phyloP scores from a whole-genome alignment of 1,140 invertebrate species.

The Branchinecta lynchi region DNA sequence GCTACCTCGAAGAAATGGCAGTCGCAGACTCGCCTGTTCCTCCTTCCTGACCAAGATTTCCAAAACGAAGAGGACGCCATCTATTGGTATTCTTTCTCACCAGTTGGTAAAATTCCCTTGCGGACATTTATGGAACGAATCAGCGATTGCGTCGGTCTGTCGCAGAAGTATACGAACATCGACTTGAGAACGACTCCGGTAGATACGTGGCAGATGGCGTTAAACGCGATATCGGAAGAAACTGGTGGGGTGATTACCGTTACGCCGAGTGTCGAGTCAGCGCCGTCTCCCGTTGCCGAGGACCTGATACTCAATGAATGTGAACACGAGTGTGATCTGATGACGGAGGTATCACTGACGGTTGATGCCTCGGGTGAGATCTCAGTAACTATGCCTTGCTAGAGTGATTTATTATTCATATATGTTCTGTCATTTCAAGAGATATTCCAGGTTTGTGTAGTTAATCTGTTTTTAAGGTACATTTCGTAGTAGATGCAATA shows the following conservation, averaged over 20 bases:
- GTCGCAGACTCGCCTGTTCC: neutral
- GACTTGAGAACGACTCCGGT: neutral
- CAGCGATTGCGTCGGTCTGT: neutral
- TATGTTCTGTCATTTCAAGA: too few relatives aligned
- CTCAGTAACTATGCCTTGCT: neutral
- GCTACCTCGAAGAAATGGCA: neutral
- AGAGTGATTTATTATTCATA: too few relatives aligned
- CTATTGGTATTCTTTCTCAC: neutral
- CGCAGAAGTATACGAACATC: neutral
- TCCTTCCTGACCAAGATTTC: neutral
- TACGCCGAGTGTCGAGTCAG: neutral
- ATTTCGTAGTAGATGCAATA: too few relatives aligned
- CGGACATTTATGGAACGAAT: neutral
- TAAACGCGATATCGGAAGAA: neutral
- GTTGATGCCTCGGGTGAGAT: neutral
- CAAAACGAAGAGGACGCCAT: neutral
- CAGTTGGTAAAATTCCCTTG: neutral
- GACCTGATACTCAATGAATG: neutral
- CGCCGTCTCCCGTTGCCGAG: neutral
- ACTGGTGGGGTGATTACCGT: neutral
- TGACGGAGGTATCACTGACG: neutral
- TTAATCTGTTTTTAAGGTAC: too few relatives aligned
- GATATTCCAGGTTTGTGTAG: too few relatives aligned
- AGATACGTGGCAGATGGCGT: neutral
- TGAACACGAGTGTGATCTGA: neutral